phyloP scores from a whole-genome alignment of 1,140 invertebrate genomes.

The Gyrodactylus bullatarudis region DNA sequence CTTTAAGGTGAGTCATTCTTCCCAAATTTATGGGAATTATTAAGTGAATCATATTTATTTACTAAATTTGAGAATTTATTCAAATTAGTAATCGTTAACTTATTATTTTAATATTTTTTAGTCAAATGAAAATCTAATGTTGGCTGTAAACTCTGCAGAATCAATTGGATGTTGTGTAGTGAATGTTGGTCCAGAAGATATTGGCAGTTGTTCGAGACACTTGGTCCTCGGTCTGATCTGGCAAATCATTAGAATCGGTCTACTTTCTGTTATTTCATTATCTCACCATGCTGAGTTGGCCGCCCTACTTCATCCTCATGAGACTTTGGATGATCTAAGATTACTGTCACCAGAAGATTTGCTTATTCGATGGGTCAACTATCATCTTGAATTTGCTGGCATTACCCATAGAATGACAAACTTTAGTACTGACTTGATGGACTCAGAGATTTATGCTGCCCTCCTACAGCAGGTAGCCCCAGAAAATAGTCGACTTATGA shows the following conservation, averaged over 20 bases:
- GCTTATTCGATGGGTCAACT: constrained; percentile 84
- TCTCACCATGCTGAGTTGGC: constrained; percentile 79
- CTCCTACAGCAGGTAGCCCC: constrained; percentile 3
- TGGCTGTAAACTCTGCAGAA: constrained; percentile 67
- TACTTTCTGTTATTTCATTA: constrained; percentile 86
- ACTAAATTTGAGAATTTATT: too few species aligned
- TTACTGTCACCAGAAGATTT: constrained; percentile 85
- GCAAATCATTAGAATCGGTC: constrained; percentile 92
- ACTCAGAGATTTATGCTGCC: constrained; percentile 5
- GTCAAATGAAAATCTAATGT: constrained; percentile 68
- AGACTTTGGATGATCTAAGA: constrained; percentile 67
- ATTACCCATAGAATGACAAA: constrained; percentile 37
- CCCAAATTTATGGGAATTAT: too few species aligned
- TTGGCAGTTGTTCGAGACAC: constrained; percentile 68
- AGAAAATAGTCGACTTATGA: neutral
- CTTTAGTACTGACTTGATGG: constrained; percentile 56
- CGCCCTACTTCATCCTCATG: constrained; percentile 43
- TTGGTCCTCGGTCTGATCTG: constrained; percentile 73
- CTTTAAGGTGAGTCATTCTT: neutral
- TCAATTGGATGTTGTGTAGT: constrained; percentile 92
- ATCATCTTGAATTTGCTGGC: constrained; percentile 50
- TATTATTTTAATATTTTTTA: too few species aligned
- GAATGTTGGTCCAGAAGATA: constrained; percentile 82
- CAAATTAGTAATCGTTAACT: too few species aligned
- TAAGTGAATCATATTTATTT: too few species aligned